Conservation (phyloP, 2,113 vertebrate genomes). For the Nesoenas mayeri region DNA sequence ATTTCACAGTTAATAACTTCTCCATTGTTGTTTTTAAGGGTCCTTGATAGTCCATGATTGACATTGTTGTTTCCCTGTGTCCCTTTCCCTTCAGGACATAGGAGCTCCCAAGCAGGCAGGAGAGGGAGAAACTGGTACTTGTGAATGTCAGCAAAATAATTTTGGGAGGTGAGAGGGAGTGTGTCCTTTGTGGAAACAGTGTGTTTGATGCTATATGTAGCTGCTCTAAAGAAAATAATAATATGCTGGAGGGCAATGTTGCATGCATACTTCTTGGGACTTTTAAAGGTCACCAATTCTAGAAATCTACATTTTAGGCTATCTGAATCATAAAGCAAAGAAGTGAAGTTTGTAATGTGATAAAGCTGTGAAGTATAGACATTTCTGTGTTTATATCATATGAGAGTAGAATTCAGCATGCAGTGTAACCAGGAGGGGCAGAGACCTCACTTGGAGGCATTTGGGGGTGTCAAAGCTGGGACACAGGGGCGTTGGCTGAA, state of each 20-base stretch:
- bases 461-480: not conserved
- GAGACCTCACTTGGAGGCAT: not conserved
- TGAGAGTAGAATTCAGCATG: not conserved
- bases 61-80: constrained; percentile 5
- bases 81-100: constrained; percentile 4
- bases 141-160: not conserved
- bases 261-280: not conserved
- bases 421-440: not conserved
- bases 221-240: not conserved
- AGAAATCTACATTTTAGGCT: not conserved
- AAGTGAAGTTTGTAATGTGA: not conserved
- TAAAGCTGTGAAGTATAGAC: not conserved
- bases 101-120: not conserved
- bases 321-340: not conserved
- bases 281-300: not conserved
- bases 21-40: constrained; percentile 42
- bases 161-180: not conserved
- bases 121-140: not conserved
- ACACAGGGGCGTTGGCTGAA: not conserved
- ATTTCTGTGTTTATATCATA: not conserved
- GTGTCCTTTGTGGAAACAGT: not conserved
- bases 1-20: constrained; percentile 65
- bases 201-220: not conserved
- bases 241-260: not conserved
- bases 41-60: constrained; percentile 44